Base-by-base conservation (phyloP, 2,888 invertebrate genomes). In the Aromia moschata region DNA sequence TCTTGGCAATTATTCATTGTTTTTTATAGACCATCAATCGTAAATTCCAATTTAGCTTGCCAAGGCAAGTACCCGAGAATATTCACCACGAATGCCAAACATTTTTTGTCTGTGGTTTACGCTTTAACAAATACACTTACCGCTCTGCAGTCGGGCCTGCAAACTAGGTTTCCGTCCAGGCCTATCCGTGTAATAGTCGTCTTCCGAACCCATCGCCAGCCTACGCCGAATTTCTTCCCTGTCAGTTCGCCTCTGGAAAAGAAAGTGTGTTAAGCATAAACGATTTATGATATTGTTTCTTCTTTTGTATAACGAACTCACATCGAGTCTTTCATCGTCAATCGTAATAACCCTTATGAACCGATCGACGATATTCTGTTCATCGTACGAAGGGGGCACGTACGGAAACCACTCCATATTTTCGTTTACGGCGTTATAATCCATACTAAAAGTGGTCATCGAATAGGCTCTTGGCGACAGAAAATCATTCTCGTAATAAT, bases 221-320 rank as follows among this genome's bases (percentile, higher is more conserved):
- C 94, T 85, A 71, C 91, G 86, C 62, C 95, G 87, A 70, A 96
- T 96, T 82, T 96, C 95, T 81, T 96, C 96, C 54, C 96, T 85
- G 78, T 96, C 95, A 86, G 93, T 94, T 74, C 92, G 89, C 81
- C 93, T 89, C 90, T 94, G 84, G 58, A 87, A 84, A 67, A n/a
- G n/a, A n/a, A n/a, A n/a, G n/a, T n/a, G n/a, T n/a, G n/a, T n/a
- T n/a, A n/a, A n/a, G n/a, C n/a, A n/a, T n/a, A n/a, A n/a, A n/a
- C n/a, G n/a, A n/a, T n/a, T n/a, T n/a, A n/a, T n/a, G n/a, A n/a
- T n/a, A n/a, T n/a, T n/a, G n/a, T n/a, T n/a, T n/a, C n/a, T n/a
- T n/a, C n/a, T n/a, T n/a, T n/a, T n/a, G n/a, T n/a, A n/a, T n/a
- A n/a, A n/a, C n/a, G n/a, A 11, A 51, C 73, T 72, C 71, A 74